Evolutionary conservation across 1,140 invertebrate species (phyloP), one percentile per base, ranked within the genome.

Genomic region (Drosophila grimshawi): DNA sequence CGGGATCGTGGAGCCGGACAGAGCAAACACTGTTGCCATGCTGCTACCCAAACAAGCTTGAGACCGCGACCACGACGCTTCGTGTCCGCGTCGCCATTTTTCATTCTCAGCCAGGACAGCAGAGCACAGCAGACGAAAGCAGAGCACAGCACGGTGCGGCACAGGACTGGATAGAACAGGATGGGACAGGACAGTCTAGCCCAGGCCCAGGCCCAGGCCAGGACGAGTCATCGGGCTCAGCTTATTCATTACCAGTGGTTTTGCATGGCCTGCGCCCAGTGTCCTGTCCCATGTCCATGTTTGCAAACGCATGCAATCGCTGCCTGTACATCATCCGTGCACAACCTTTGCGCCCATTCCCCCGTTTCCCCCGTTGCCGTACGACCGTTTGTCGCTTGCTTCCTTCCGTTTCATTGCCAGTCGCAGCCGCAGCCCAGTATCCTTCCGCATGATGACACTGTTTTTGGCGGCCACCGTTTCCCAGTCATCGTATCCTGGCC

Each of bases 381-480:
- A 46, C 65, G 79, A 81, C 63, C 74, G 81, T n/a, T 68, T 67
- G 71, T 76, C 71, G 57, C 19, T 69, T 80, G 63, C 85, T 89
- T 89, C 85, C 81, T 89, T 89, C 85, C 85, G 80, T 89, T 89
- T 89, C 85, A 88, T 83, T 88, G 85, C 85, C 85, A 89, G 80
- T 55, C 52, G 49, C 62, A 68, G 66, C 71, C 71, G 27, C 71
- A 74, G 71, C 85, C 83, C 83, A 79, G 83, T 78, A 88, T 86
- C 83, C 83, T 86, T 86, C 83, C 83, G 83, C 83, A 86, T 86
- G 83, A 86, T 86, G 83, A 86, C 83, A 86, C 83, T 86, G 83
- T 86, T 86, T 86, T 89, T 88, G 85, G 85, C 78, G 85, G 80
- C 75, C 80, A 73, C 66, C 64, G 73, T 62, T 52, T 52, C 61